Evolutionary conservation across 2,888 invertebrate genomes (phyloP).

Genomic region (Leptarthrus brevirostris): DNA sequence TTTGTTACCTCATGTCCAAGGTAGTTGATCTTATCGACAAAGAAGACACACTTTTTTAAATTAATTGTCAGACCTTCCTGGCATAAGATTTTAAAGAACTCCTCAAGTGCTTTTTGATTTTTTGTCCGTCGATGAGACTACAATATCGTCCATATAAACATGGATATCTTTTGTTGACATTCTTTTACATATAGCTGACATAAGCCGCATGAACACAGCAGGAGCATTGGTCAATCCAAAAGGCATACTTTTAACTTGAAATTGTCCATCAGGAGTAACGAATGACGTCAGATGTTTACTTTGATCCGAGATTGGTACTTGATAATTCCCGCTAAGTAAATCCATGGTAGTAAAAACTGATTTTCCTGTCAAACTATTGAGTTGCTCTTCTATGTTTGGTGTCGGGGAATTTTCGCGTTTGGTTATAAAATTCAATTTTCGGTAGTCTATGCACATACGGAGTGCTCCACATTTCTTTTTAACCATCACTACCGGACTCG

Average conservation of each 20-base stretch:
- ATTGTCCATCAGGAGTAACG: conserved; percentile 58
- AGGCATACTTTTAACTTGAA: conserved; percentile 58
- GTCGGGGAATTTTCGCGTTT: conserved; percentile 55
- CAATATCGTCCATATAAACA: conserved; percentile 45
- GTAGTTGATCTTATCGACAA: background rate
- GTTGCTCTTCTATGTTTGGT: conserved; percentile 57
- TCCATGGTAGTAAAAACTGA: conserved; percentile 40
- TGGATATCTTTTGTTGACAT: background rate
- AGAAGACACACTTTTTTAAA: too few species aligned
- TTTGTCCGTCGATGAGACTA: background rate
- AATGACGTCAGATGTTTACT: conserved; percentile 55
- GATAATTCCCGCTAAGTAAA: conserved; percentile 43
- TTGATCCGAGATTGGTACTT: conserved; percentile 20
- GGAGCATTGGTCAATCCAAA: conserved; percentile 58
- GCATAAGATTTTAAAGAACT: too few species aligned
- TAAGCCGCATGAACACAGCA: background rate
- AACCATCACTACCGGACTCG: too few species aligned
- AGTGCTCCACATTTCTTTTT: too few species aligned
- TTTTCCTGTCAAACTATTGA: background rate
- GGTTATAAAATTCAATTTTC: conserved; percentile 26
- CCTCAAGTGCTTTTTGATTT: background rate
- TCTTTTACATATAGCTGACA: conserved; percentile 50
- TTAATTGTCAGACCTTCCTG: too few species aligned
- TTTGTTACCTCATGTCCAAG: background rate
- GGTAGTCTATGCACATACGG: too few species aligned